These are phyloP conservation scores for Chionoecetes opilio DNA, from an alignment of 1,140 invertebrate species.

Conservation along the genomic window DNA sequence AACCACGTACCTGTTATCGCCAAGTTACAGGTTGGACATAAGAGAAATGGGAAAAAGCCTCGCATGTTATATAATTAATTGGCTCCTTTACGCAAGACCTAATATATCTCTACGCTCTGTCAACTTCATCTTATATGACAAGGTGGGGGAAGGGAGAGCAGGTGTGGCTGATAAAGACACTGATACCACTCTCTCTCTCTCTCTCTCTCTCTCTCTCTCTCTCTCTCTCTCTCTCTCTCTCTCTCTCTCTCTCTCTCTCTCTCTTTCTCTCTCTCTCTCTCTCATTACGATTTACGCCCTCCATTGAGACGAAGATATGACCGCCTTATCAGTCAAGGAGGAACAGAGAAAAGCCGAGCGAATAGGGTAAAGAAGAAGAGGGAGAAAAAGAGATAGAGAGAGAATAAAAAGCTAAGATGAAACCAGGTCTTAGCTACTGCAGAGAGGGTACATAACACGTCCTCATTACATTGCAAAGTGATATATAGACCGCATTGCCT, in stretches of 20 bases:
- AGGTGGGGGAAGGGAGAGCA: background rate
- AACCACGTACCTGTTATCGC: too few species aligned
- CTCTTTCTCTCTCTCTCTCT: background rate
- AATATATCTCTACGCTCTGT: background rate
- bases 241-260: constrained; percentile 8
- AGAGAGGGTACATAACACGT: too few species aligned
- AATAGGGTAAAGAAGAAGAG: too few species aligned
- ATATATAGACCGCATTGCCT: too few species aligned
- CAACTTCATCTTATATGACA: background rate
- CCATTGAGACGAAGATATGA: too few species aligned
- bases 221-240: constrained; percentile 17
- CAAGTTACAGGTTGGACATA: too few species aligned
- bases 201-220: constrained; percentile 27
- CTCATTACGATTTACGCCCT: background rate
- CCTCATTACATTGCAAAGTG: too few species aligned
- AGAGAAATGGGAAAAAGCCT: background rate
- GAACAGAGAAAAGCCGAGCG: too few species aligned
- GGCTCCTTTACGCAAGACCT: background rate
- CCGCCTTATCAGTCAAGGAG: too few species aligned
- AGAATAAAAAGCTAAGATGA: too few species aligned
- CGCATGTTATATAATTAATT: background rate
- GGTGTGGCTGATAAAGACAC: background rate
- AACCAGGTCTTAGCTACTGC: too few species aligned
- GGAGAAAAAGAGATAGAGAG: too few species aligned
- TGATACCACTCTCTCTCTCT: background rate